Conservation (phyloP, 2,888 invertebrate genomes). For the Euclidia mi region DNA sequence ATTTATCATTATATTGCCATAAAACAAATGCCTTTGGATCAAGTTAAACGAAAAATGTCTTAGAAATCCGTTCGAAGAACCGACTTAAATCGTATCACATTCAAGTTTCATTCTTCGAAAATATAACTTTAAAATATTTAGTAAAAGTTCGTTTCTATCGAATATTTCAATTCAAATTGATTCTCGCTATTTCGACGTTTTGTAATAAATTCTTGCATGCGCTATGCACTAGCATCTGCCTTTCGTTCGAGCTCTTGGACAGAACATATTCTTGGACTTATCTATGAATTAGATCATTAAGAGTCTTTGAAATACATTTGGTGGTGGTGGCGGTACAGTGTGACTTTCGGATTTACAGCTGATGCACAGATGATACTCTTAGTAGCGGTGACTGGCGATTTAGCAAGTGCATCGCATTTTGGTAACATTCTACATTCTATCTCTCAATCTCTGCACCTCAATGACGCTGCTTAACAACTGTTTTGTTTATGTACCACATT, state of each 20-base stretch:
- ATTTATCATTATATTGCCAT: too few relatives aligned
- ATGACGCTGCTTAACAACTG: too few relatives aligned
- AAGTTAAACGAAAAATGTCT: slow-evolving; percentile 23
- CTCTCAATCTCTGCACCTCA: too few relatives aligned
- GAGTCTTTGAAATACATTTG: not conserved
- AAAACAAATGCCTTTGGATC: slow-evolving; percentile 4
- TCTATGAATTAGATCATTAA: not conserved
- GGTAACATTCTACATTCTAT: too few relatives aligned
- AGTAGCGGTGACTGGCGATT: too few relatives aligned
- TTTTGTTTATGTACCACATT: too few relatives aligned
- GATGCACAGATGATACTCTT: too few relatives aligned
- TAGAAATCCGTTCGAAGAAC: slow-evolving; percentile 15
- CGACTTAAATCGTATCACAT: slow-evolving; percentile 38
- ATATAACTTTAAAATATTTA: slow-evolving; percentile 57
- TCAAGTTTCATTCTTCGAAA: slow-evolving; percentile 42
- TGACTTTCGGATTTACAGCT: too few relatives aligned
- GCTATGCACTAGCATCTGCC: slow-evolving; percentile 35
- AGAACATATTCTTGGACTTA: slow-evolving; percentile 1
- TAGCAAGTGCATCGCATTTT: too few relatives aligned
- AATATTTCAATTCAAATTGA: slow-evolving; percentile 58
- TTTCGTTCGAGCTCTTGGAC: slow-evolving; percentile 23
- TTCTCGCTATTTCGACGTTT: slow-evolving; percentile 53
- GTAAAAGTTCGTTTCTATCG: slow-evolving; percentile 43
- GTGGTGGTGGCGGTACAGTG: not conserved
- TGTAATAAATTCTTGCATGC: slow-evolving; percentile 55